Percentiles rank a stretch among this genome's conserved stretches.
Evolutionary conservation across 2,113 vertebrate species (phyloP).

Genomic region (Bubo scandiacus): DNA sequence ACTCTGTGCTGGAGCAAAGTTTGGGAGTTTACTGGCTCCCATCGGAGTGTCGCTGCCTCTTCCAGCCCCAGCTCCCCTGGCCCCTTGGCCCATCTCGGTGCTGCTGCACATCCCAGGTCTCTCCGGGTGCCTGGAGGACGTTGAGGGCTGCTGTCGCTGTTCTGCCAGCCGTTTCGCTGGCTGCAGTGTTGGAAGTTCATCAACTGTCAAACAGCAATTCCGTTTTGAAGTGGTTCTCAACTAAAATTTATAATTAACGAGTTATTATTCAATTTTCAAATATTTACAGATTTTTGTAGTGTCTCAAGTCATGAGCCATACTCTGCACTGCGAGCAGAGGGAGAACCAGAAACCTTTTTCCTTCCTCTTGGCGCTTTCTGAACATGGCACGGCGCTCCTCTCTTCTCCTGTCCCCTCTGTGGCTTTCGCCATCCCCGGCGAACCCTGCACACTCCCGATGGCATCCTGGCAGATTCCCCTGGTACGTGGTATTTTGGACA

Average conservation of each 20-base stretch:
- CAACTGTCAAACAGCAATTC: not conserved
- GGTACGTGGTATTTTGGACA: not conserved
- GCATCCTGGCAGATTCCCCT: too few species aligned
- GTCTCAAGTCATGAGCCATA: not conserved
- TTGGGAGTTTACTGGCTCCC: not conserved
- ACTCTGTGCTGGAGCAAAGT: not conserved
- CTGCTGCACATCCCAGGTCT: not conserved
- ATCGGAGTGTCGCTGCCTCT: not conserved
- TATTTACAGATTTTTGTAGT: not conserved
- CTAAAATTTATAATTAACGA: conserved; percentile 20
- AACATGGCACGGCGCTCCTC: not conserved
- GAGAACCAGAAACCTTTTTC: not conserved
- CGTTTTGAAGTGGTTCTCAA: not conserved
- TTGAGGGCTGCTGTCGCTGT: not conserved
- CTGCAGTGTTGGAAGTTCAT: not conserved
- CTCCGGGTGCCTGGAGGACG: fast-evolving
- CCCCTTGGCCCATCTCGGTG: not conserved
- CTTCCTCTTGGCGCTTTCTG: not conserved
- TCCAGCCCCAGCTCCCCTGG: not conserved
- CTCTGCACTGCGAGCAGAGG: not conserved
- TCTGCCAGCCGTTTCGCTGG: not conserved
- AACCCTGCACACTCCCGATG: fast-evolving
- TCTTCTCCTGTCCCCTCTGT: fast-evolving
- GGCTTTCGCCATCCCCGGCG: fast-evolving
- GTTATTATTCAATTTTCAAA: not conserved